Evolutionary conservation across 2,113 vertebrate species (phyloP), one percentile per base, ranked within the genome.

Genomic region (Gasterosteus nipponicus): DNA sequence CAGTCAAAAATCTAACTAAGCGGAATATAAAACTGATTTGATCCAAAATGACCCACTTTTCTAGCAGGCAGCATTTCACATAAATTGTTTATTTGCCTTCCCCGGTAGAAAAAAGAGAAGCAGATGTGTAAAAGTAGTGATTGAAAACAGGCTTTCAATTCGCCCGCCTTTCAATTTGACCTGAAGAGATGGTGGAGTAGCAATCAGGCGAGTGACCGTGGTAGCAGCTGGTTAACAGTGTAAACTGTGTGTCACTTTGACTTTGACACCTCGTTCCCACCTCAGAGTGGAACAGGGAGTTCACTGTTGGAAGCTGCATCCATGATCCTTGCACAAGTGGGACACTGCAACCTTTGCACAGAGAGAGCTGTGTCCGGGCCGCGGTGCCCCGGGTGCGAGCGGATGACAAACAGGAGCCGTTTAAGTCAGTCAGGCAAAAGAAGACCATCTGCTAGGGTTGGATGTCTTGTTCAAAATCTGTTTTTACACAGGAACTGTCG

Each of bases 201-300:
- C n/a, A 70, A 65, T 59, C 65, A 57, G 1, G 1, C 16, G 38
- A 54, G 31, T 69, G 65, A 59, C 67, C 8, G 70, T 29, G 72
- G 58, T 33, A 67, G 62, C 42, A 71, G 62, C 19, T 75, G 60
- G n/a, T 16, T n/a, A 57, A 56, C 70, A 26, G 19, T 33, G 56
- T 35, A 44, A 64, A 60, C 18, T 15, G 16, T 14, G 29, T 22
- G 61, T 38, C 62, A 39, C 26, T 72, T 75, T 71, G 70, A 86
- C 71, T 77, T 77, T 83, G 76, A 77, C 78, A 62, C 38, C 47
- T 80, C 42, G 29, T 63, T 59, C 77, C 63, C 61, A 74, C 78
- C 38, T 80, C 70, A 65, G 46, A 49, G 2, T 15, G n/a, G 38
- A 65, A 68, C 77, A 60, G 12, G 9, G 19, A 72, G n/a, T 68